A percentile compares a stretch with the other conserved stretches of the same genome.
Evolutionary conservation across 2,113 vertebrate genomes (phyloP).

Genomic region (Propithecus coquereli): DNA sequence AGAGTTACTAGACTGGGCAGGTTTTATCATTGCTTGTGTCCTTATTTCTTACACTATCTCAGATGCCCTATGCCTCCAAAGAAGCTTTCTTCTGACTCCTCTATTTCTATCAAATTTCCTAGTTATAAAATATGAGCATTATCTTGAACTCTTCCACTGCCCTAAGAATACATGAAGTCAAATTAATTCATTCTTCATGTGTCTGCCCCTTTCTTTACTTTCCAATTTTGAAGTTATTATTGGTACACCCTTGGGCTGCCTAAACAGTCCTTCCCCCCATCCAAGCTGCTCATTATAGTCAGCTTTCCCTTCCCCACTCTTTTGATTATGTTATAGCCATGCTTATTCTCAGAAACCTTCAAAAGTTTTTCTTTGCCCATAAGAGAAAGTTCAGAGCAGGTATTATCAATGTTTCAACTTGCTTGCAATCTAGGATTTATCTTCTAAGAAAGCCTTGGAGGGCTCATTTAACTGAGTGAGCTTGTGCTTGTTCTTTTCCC

Average conservation of each 20-base stretch:
- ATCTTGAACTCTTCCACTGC: slow-evolving; percentile 11
- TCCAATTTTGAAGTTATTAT: background rate
- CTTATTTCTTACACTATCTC: slow-evolving; percentile 27
- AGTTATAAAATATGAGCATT: slow-evolving; percentile 47
- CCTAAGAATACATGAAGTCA: slow-evolving; percentile 16
- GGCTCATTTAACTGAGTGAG: background rate
- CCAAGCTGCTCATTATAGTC: background rate
- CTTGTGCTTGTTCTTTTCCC: background rate
- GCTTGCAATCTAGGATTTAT: slow-evolving; percentile 26
- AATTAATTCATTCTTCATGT: slow-evolving; percentile 19
- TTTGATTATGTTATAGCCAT: slow-evolving; percentile 10
- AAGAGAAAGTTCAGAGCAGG: background rate
- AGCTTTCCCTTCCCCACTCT: background rate
- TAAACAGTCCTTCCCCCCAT: background rate
- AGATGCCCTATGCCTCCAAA: background rate
- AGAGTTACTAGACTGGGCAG: background rate
- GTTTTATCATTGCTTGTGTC: slow-evolving; percentile 29
- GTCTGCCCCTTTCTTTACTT: background rate
- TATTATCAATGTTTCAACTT: slow-evolving; percentile 29
- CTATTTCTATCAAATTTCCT: slow-evolving; percentile 44
- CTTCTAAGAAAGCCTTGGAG: slow-evolving; percentile 18
- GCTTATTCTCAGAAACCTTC: slow-evolving; percentile 17
- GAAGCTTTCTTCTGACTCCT: slow-evolving; percentile 29
- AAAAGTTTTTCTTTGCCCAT: background rate
- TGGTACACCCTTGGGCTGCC: background rate